These are phyloP conservation scores for Ernsta delagoae DNA, from an alignment of 2,888 invertebrate genomes.

Conservation along the genomic window DNA sequence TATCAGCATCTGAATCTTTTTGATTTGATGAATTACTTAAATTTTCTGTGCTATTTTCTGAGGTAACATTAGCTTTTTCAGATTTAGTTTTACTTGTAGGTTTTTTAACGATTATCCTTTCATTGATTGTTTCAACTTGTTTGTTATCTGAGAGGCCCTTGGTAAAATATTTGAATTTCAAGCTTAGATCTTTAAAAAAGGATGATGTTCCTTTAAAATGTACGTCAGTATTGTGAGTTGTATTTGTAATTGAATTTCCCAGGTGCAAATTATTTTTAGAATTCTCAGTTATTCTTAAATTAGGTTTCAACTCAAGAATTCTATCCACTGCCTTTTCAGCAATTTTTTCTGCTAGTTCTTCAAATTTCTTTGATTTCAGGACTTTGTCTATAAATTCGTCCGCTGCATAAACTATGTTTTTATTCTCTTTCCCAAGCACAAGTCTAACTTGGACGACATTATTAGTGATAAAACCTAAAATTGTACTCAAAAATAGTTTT, in stretches of 20 bases:
- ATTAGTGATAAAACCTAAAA: neutral
- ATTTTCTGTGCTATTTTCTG: neutral
- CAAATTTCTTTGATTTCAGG: slow-evolving; percentile 51
- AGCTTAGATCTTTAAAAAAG: slow-evolving; percentile 39
- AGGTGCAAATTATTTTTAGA: neutral
- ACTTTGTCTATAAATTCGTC: slow-evolving; percentile 53
- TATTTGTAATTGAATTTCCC: slow-evolving; percentile 5
- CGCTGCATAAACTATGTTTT: slow-evolving; percentile 39
- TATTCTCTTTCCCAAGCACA: neutral
- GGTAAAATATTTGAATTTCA: slow-evolving; percentile 49
- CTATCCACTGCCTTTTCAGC: slow-evolving; percentile 54
- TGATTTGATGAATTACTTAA: neutral
- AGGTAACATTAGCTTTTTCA: neutral
- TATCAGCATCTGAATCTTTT: neutral
- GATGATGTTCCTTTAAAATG: neutral
- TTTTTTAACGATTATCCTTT: neutral
- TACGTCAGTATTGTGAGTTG: slow-evolving; percentile 1
- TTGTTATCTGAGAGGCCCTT: neutral
- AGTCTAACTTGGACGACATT: neutral
- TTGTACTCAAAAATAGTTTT: too few relatives aligned
- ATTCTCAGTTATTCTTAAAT: slow-evolving; percentile 3
- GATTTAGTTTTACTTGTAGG: neutral
- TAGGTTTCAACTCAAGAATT: slow-evolving; percentile 44
- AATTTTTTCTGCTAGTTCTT: slow-evolving; percentile 52
- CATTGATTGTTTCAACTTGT: slow-evolving; percentile 3